Conservation (phyloP, 1,140 invertebrate genomes). For the Heterodera carotae region DNA sequence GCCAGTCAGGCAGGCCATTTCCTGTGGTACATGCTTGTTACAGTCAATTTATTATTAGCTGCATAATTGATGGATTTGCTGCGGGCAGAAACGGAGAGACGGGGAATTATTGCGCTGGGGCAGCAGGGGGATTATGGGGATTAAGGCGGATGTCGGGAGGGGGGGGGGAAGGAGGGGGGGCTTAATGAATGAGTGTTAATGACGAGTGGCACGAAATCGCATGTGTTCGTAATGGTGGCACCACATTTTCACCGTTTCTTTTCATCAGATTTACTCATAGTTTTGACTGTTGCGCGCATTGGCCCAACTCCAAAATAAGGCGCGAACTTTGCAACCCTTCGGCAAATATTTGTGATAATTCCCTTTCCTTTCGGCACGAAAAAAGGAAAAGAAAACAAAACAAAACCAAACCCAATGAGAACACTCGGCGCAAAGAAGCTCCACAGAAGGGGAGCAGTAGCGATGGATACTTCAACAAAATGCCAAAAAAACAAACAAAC, state of each 20-base stretch:
- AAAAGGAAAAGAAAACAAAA: background rate
- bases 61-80: background rate
- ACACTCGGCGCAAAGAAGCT: background rate
- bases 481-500: no score
- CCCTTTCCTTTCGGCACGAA: background rate
- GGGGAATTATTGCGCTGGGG: no score
- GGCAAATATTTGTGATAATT: background rate
- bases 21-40: background rate
- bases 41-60: constrained; percentile 1
- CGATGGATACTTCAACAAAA: no score
- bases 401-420: background rate
- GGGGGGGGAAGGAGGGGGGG: no score
- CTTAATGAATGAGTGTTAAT: no score
- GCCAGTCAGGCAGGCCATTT: background rate
- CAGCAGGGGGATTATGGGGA: background rate
- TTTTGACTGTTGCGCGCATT: no score
- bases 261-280: no score
- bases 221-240: background rate
- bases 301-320: background rate
- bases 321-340: background rate
- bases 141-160: background rate
- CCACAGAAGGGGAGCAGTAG: background rate
- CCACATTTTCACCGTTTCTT: background rate
- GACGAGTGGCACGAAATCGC: background rate
- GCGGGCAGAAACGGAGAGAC: background rate